Conservation (phyloP, 2,888 invertebrate genomes). For the Caradrina clavipalpis region DNA sequence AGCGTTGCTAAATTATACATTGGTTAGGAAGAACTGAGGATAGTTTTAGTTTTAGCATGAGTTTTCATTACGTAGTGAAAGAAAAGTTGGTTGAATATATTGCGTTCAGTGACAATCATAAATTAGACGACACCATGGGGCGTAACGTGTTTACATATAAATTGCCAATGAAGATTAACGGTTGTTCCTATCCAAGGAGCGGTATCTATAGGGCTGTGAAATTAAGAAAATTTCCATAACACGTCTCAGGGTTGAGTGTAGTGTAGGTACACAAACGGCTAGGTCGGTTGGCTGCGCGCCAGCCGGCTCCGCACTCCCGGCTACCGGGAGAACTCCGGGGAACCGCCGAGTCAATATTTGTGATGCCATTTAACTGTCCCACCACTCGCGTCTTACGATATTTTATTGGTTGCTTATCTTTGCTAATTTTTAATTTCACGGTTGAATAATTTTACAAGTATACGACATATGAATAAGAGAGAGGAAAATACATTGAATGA, state of each 20-base stretch:
- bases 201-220: conserved; percentile 40
- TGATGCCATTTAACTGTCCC: conserved; percentile 83
- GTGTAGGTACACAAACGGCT: conserved; percentile 67
- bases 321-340: conserved; percentile 71
- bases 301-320: conserved; percentile 61
- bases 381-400: conserved; percentile 72
- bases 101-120: conserved; percentile 8
- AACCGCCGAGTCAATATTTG: conserved; percentile 87
- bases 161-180: conserved; percentile 53
- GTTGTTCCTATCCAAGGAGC: conserved; percentile 18
- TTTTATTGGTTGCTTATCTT: conserved; percentile 76
- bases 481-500: neutral
- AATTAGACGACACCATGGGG: conserved; percentile 14
- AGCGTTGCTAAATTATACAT: conserved; percentile 45
- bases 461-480: conserved; percentile 22
- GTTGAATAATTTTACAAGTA: conserved; percentile 36
- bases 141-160: conserved; percentile 45
- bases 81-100: neutral
- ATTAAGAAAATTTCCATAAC: conserved; percentile 65
- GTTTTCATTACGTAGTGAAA: neutral
- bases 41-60: neutral
- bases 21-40: neutral
- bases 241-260: conserved; percentile 55
- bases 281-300: conserved; percentile 71
- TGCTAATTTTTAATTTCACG: conserved; percentile 63